Evolutionary conservation across 2,797 vertebrate genomes (phyloP), one percentile per base, ranked within the genome.

Genomic region (Acrossocheilus wenchowensis): DNA sequence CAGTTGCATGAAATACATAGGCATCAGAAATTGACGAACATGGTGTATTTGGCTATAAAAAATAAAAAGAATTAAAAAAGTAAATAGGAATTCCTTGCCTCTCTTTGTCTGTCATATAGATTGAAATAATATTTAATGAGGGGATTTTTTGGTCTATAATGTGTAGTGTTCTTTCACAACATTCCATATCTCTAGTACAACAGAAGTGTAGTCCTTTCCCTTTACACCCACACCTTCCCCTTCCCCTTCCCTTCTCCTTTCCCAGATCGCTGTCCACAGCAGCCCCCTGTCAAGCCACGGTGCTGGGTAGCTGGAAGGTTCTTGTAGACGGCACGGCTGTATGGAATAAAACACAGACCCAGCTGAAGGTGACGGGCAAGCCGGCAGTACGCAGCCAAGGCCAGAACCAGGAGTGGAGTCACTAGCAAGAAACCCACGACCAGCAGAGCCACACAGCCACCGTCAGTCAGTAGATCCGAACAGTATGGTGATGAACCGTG

Each of bases 271-370:
- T 21, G 91, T 69, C 78, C 87, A 57, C 94, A 95, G 91, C 95
- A 95, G 69, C 90, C 92, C 0, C 84, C 87, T 34, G 90, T 93
- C 88, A 92, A 90, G 60, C 92, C 91, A 6, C 75, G 94, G 83
- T 92, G 93, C 74, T 77, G 94, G 21, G 89, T 48, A 77, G 86
- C 91, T 0, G 95, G 94, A 82, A 96, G 92, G 91, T 96, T 96
- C 90, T 97, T 96, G 92, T 98, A 98, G 82, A 98, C 96, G 0
- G 97, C 97, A 0, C 96, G 95, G 91, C 97, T 98, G 94, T 98
- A 98, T 12, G 97, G 97, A 64, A 98, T 95, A 48, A 98, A 97
- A 89, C 97, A 98, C 87, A 97, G 93, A 73, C 95, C 94, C 75
- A 98, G 95, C 91, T 97, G 96, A n/a, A 98, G 96, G 91, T 96